Percentiles rank a stretch among this genome's conserved stretches.
Conservation (phyloP, 2,113 vertebrate genomes). For the Sphaerodactylus townsendi region DNA sequence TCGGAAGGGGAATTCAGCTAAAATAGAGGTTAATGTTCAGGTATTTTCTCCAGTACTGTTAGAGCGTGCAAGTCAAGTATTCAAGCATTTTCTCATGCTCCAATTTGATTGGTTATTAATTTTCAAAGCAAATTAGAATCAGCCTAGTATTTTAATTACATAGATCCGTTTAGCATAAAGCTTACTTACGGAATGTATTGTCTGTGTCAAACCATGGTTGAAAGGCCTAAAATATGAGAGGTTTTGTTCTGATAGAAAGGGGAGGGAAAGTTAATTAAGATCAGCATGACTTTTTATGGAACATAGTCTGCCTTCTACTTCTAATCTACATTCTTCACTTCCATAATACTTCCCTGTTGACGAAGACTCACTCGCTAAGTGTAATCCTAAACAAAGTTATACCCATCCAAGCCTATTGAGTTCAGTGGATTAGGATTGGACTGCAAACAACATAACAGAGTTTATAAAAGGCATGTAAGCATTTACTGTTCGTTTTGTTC, state of each 20-base stretch:
- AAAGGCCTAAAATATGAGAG: constrained; percentile 72
- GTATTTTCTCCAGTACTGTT: not conserved
- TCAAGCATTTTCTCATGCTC: not conserved
- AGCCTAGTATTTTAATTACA: not conserved
- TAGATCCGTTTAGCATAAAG: not conserved
- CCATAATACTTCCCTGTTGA: not conserved
- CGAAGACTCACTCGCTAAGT: not conserved
- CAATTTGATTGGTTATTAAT: not conserved
- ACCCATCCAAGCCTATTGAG: too few relatives aligned
- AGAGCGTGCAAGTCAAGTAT: constrained; percentile 15
- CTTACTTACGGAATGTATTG: constrained; percentile 73
- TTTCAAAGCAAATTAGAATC: not conserved
- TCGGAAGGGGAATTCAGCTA: not conserved
- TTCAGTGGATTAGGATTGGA: too few relatives aligned
- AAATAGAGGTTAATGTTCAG: not conserved
- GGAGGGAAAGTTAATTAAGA: constrained; percentile 39
- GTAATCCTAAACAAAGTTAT: too few relatives aligned
- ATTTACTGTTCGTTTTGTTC: not conserved
- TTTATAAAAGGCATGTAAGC: not conserved
- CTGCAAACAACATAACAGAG: not conserved
- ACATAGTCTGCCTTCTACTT: not conserved
- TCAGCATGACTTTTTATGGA: not conserved
- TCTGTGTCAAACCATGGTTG: constrained; percentile 73
- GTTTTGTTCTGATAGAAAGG: constrained; percentile 68
- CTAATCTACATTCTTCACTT: not conserved